Evolutionary conservation across 2,888 invertebrate species (phyloP).

Genomic region (Tanypteryx hageni): DNA sequence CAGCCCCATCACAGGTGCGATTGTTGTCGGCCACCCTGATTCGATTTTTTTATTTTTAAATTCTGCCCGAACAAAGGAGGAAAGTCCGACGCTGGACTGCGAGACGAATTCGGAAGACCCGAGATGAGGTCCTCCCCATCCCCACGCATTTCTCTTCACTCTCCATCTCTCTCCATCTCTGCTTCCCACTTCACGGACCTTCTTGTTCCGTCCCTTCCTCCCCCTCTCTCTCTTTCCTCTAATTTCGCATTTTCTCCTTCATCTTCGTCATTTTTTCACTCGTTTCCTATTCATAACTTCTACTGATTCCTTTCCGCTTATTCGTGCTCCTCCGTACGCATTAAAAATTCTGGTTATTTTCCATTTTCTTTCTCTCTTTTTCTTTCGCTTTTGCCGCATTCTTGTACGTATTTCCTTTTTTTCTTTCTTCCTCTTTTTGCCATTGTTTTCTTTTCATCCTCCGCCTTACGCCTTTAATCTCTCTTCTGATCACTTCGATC

Average conservation of each 20-base stretch:
- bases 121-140: neutral
- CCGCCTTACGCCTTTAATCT: neutral
- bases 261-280: neutral
- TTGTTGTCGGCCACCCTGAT: conserved; percentile 38
- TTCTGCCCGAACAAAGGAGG: conserved; percentile 31
- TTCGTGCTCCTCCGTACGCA: neutral
- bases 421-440: neutral
- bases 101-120: conserved; percentile 37
- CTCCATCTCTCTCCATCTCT: neutral
- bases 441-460: neutral
- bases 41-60: neutral
- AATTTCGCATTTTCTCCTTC: too few relatives aligned
- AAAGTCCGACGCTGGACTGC: conserved; percentile 45
- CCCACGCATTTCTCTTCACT: neutral
- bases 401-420: neutral
- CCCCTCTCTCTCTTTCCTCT: neutral
- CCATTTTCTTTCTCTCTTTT: neutral
- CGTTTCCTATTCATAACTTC: neutral
- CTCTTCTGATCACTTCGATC: neutral
- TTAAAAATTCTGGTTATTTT: neutral
- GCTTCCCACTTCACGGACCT: neutral
- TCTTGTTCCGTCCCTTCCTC: neutral
- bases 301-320: neutral
- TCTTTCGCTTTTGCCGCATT: neutral
- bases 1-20: neutral